Percentiles rank a stretch among this genome's conserved stretches.
Conservation (phyloP, 1,140 invertebrate genomes). For the Leptinotarsa undecemlineata region DNA sequence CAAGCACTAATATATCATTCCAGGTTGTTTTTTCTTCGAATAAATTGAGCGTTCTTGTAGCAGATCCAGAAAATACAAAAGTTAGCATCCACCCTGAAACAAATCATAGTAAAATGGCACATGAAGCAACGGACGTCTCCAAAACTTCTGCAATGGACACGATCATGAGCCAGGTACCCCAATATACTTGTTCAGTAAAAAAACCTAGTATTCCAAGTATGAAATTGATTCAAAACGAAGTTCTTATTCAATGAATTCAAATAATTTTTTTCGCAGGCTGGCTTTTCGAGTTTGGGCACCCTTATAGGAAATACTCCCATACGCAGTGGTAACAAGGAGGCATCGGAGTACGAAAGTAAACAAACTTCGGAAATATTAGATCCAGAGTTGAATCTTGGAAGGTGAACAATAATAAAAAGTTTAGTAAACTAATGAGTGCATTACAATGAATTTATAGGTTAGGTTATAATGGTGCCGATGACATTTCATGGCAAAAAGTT, state of each 20-base stretch:
- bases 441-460: constrained; percentile 40
- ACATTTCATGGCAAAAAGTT: constrained; percentile 61
- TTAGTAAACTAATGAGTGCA: not conserved
- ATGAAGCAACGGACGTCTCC: constrained; percentile 35
- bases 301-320: constrained; percentile 41
- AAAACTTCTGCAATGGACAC: constrained; percentile 47
- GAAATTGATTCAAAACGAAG: too few species aligned
- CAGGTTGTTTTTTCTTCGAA: constrained; percentile 71
- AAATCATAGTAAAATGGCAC: constrained; percentile 45
- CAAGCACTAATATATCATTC: constrained; percentile 12
- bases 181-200: too few species aligned
- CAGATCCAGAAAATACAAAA: constrained; percentile 66
- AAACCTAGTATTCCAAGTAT: too few species aligned
- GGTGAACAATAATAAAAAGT: constrained; percentile 29
- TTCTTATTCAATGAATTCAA: too few species aligned
- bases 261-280: constrained; percentile 27
- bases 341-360: constrained; percentile 52
- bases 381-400: constrained; percentile 50
- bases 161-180: constrained; percentile 44
- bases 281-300: constrained; percentile 45
- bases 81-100: constrained; percentile 64
- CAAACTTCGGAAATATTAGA: constrained; percentile 51
- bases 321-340: constrained; percentile 44
- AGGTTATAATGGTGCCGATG: constrained; percentile 57
- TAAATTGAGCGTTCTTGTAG: constrained; percentile 68